Evolutionary conservation across 2,888 invertebrate species (phyloP), one percentile per base, ranked within the genome.

Genomic region (Apeira syringaria): DNA sequence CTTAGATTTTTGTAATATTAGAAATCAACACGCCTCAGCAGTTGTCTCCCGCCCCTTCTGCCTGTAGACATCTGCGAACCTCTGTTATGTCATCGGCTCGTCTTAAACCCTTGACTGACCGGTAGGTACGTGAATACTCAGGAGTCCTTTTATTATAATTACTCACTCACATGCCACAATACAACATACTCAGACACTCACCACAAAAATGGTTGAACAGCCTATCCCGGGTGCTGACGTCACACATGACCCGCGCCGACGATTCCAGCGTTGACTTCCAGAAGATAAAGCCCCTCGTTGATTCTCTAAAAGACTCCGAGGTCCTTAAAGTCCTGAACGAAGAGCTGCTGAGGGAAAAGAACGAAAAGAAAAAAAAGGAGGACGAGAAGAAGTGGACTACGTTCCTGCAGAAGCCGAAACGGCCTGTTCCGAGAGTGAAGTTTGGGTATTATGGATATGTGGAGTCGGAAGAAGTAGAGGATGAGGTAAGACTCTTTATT

Each of bases 351-450:
- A 89, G 85, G 59, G 78, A 87, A 2, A 86, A 79, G 53, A 83
- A 80, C 9, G 90, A 91, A 51, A 80, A 86, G 47, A 91, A 90
- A 47, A 83, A 88, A 50, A 83, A 88, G 50, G 91, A 92, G 30
- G 91, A 92, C 24, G 90, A 91, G 53, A 92, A 91, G 56, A 92
- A 92, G 56, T 94, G 93, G 90, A 94, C 96, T 2, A 95, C 94
- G 17, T 96, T 96, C 64, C 69, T 96, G 48, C 93, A 94, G 73
- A 94, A 94, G 60, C 96, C 96, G 0, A 91, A 92, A 56, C 83
- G 94, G 10, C 93, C 95, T 0, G 91, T 92, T 51, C 94, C 94
- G 0, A 73, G 61, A 17, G 69, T 61, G 0, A 80, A 71, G 51
- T 71, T 71, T 10, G 83, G 81, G 1, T 76, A 76, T 30, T 59